Percentiles rank a stretch among this genome's conserved stretches.
Conservation (phyloP, 2,888 invertebrate species). For the Magallana nippona region DNA sequence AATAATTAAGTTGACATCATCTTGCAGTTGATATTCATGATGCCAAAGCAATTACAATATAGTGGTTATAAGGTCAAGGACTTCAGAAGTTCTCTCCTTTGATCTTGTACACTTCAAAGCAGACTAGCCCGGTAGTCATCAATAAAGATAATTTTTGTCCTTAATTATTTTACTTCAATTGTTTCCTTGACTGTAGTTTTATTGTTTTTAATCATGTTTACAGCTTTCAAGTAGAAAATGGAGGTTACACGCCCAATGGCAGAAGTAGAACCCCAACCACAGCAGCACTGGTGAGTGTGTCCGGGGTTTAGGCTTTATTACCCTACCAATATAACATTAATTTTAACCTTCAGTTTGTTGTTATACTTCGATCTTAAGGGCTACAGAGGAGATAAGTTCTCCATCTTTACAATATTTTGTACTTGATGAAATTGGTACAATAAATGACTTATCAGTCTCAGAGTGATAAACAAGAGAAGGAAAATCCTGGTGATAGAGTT, state of each 20-base stretch:
- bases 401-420: too few species aligned
- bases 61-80: too few species aligned
- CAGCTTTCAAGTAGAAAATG: slow-evolving; percentile 46
- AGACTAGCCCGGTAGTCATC: background rate
- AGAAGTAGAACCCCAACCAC: slow-evolving; percentile 59
- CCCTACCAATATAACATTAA: too few species aligned
- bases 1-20: too few species aligned
- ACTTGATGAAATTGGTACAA: background rate
- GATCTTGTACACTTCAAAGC: background rate
- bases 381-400: too few species aligned
- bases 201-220: background rate
- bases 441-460: background rate
- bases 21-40: too few species aligned
- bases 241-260: slow-evolving; percentile 43
- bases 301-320: background rate
- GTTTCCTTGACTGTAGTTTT: background rate
- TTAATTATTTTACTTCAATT: background rate
- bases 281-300: slow-evolving; percentile 67
- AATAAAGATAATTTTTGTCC: background rate
- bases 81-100: background rate
- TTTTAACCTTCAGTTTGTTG: too few species aligned
- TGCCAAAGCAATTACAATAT: too few species aligned
- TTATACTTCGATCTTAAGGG: too few species aligned
- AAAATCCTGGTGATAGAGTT: too few species aligned
- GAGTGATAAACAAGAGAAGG: too few species aligned